phyloP scores from a whole-genome alignment of 2,113 vertebrate genomes.

The Channa maculata region DNA sequence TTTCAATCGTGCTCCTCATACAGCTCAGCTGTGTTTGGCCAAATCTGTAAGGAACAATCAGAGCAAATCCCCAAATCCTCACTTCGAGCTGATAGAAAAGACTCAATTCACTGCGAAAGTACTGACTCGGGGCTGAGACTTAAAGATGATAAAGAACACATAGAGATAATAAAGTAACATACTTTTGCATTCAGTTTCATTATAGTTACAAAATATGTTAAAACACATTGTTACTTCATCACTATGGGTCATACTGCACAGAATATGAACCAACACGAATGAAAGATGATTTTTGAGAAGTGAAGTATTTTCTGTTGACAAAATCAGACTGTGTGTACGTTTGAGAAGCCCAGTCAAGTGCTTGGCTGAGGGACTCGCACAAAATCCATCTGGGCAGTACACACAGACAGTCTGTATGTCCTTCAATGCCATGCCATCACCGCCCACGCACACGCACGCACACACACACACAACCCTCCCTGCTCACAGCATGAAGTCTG shows the following conservation, averaged over 20 bases:
- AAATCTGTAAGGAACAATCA: slow-evolving; percentile 55
- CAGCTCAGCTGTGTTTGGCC: slow-evolving; percentile 28
- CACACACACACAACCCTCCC: background rate
- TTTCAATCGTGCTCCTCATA: slow-evolving; percentile 46
- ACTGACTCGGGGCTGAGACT: slow-evolving; percentile 23
- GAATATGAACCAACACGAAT: background rate
- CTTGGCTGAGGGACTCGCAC: background rate
- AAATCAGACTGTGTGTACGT: background rate
- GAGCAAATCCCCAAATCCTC: slow-evolving; percentile 69
- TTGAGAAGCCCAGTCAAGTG: background rate
- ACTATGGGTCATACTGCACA: background rate
- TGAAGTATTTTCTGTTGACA: background rate
- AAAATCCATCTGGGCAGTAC: slow-evolving; percentile 16
- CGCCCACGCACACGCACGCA: background rate
- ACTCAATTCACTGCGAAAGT: slow-evolving; percentile 35
- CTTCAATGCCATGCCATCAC: background rate
- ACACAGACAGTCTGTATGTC: slow-evolving; percentile 7
- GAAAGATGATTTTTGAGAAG: background rate
- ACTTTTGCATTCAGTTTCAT: slow-evolving; percentile 5
- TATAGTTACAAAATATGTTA: background rate
- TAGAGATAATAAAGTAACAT: slow-evolving; percentile 29
- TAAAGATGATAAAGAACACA: slow-evolving; percentile 24
- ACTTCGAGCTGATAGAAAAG: slow-evolving; percentile 38
- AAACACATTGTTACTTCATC: too few relatives aligned
- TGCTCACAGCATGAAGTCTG: slow-evolving; percentile 7